Conservation (phyloP, 1,140 invertebrate genomes). For the Meloidogyne floridensis region DNA sequence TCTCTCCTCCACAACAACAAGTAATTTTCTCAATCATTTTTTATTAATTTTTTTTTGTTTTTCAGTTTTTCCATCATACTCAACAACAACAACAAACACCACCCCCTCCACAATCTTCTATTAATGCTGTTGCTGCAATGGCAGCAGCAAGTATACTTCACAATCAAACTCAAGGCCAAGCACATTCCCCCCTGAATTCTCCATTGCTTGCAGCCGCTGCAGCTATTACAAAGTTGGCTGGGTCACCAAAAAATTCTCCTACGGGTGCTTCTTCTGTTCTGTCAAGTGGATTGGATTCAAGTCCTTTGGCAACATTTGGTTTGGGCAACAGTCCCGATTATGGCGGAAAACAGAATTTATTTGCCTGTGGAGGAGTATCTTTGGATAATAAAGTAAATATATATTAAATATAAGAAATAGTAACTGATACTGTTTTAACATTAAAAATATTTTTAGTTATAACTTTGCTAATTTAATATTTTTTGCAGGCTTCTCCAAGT, state of each 20-base stretch:
- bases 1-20: constrained; percentile 9
- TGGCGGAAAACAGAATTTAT: not conserved
- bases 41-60: not conserved
- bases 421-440: too few relatives aligned
- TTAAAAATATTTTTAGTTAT: too few relatives aligned
- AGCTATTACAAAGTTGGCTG: not conserved
- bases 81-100: constrained; percentile 10
- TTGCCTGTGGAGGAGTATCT: not conserved
- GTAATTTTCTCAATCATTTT: not conserved
- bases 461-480: not conserved
- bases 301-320: constrained; percentile 10
- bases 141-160: constrained; percentile 8
- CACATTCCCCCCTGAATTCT: not conserved
- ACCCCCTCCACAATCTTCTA: not conserved
- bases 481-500: not conserved
- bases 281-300: constrained; percentile 2
- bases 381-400: not conserved
- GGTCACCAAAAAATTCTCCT: constrained; percentile 12
- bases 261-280: constrained; percentile 1
- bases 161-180: not conserved
- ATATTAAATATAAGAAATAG: not conserved
- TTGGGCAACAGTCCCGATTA: constrained; percentile 6
- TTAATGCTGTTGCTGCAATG: constrained; percentile 3
- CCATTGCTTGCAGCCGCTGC: not conserved
- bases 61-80: constrained; percentile 10